These are phyloP conservation scores for Eupithecia centaureata DNA, from an alignment of 2,888 invertebrate genomes.

Conservation along the genomic window DNA sequence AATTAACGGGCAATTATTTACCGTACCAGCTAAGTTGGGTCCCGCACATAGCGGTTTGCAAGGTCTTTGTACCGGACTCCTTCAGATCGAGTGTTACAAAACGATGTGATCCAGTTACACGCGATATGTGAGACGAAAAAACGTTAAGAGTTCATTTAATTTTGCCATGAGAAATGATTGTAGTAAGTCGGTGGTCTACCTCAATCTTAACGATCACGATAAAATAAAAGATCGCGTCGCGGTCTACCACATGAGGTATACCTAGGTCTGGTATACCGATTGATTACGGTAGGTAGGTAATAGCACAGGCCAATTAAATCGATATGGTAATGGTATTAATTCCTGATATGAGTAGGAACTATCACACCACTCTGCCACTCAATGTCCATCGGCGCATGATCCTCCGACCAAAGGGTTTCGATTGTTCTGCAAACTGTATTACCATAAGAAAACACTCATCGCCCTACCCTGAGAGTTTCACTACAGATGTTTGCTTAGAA, in stretches of 20 bases:
- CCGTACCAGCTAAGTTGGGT: constrained; percentile 3
- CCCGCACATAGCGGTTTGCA: background rate
- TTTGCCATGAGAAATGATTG: background rate
- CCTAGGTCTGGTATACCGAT: background rate
- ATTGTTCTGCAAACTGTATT: constrained; percentile 61
- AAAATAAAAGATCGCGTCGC: background rate
- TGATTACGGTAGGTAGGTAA: background rate
- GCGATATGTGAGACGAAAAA: background rate
- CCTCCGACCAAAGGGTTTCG: constrained; percentile 37
- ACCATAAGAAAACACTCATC: constrained; percentile 66
- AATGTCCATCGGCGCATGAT: constrained; percentile 41
- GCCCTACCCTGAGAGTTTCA: constrained; percentile 15
- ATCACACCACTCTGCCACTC: constrained; percentile 33
- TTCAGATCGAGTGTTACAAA: background rate
- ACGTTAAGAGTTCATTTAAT: background rate
- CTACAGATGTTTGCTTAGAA: constrained; percentile 30
- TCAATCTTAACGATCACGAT: background rate
- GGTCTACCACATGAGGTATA: too few relatives aligned
- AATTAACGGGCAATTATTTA: constrained; percentile 29
- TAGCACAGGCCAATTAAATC: background rate
- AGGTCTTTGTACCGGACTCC: background rate
- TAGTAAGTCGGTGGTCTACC: background rate
- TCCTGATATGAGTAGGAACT: background rate
- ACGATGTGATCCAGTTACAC: background rate
- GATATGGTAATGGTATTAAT: background rate